Percentiles rank a stretch among this genome's conserved stretches.
These are phyloP conservation scores for Octopus sinensis DNA, from an alignment of 1,140 invertebrate species.

Conservation along the genomic window DNA sequence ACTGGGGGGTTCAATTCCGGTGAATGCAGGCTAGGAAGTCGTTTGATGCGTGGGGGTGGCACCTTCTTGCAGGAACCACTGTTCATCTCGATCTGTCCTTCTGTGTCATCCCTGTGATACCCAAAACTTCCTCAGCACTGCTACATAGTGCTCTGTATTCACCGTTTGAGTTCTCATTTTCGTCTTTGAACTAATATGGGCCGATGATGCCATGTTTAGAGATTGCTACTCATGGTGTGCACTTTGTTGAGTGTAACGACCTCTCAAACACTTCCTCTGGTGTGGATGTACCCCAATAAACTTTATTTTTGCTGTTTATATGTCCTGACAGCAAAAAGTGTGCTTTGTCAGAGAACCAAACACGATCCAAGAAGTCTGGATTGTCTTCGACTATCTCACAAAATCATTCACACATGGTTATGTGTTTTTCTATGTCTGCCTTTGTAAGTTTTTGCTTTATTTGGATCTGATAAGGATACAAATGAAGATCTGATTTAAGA, in stretches of 20 bases:
- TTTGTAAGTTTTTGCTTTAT: neutral
- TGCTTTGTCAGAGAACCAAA: neutral
- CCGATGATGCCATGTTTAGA: neutral
- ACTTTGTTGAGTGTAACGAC: neutral
- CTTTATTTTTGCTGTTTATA: neutral
- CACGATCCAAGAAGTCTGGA: neutral
- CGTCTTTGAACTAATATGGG: neutral
- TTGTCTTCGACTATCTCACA: neutral
- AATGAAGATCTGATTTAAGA: neutral
- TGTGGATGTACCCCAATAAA: neutral
- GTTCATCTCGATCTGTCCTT: neutral
- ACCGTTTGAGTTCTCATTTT: slow-evolving; percentile 1
- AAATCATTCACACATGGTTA: neutral
- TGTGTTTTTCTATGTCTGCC: neutral
- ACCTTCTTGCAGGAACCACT: neutral
- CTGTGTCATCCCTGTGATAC: neutral
- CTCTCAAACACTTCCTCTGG: neutral
- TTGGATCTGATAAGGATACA: neutral
- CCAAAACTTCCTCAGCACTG: neutral
- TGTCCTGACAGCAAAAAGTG: neutral
- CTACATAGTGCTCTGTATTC: neutral
- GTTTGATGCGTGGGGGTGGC: neutral
- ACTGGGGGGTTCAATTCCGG: neutral
- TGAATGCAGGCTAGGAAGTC: neutral
- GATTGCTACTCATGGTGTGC: neutral